phyloP scores from a whole-genome alignment of 2,888 invertebrate genomes.

The Lithophane leautieri region DNA sequence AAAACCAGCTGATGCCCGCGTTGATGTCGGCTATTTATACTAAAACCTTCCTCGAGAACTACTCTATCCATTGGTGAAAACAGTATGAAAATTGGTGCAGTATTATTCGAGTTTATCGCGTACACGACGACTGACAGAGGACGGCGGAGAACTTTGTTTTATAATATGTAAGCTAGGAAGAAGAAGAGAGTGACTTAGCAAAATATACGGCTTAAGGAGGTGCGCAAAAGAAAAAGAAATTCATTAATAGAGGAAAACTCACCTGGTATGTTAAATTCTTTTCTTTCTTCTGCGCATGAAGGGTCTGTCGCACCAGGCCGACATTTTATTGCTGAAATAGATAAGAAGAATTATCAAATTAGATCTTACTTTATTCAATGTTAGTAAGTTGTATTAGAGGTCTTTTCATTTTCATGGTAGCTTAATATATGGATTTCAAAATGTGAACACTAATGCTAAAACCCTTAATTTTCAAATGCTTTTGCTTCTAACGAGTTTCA shows the following conservation, averaged over 20 bases:
- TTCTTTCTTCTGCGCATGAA: constrained; percentile 70
- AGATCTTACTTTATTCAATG: neutral
- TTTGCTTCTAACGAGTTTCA: neutral
- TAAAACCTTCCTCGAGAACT: too few species aligned
- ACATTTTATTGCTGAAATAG: constrained; percentile 79
- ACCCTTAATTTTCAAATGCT: neutral
- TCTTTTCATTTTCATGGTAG: neutral
- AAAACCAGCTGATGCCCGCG: too few species aligned
- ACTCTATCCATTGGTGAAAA: too few species aligned
- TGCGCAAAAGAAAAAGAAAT: neutral
- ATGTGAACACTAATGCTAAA: neutral
- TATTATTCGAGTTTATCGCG: too few species aligned
- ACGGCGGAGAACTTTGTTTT: too few species aligned
- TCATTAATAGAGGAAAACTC: constrained; percentile 7
- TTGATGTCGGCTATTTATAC: too few species aligned
- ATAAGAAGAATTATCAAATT: constrained; percentile 20
- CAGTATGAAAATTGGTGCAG: too few species aligned
- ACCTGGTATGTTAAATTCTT: constrained; percentile 72
- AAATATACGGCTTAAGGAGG: too few species aligned
- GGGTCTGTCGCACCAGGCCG: constrained; percentile 69
- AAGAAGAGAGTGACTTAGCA: neutral
- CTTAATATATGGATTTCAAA: neutral
- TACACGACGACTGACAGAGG: too few species aligned
- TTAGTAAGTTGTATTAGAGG: too few species aligned
- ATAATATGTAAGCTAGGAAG: too few species aligned